phyloP scores from a whole-genome alignment of 2,797 vertebrate genomes.

The Buceros bicornis region DNA sequence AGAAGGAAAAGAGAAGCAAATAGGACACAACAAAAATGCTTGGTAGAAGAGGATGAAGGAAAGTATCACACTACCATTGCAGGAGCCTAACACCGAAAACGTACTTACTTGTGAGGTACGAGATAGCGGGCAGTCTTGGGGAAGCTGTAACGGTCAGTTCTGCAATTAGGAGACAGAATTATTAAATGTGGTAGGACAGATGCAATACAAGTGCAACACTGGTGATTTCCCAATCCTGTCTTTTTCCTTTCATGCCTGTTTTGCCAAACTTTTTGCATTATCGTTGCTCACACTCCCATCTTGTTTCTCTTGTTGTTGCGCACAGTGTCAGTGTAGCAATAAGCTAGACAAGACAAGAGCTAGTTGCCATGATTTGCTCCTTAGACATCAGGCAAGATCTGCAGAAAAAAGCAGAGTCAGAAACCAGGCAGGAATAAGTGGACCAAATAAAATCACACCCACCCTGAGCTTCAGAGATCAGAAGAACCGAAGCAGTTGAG shows the following conservation, averaged over 20 bases:
- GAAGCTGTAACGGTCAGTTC: neutral
- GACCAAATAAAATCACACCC: neutral
- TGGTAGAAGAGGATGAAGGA: neutral
- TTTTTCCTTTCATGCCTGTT: neutral
- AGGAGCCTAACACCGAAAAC: neutral
- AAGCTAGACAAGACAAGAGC: neutral
- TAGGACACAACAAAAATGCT: neutral
- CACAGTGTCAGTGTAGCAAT: neutral
- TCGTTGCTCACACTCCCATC: neutral
- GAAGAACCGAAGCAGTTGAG: neutral
- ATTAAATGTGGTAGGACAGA: neutral
- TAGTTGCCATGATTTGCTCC: neutral
- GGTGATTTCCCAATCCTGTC: neutral
- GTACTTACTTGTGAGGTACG: neutral
- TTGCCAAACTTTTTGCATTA: neutral
- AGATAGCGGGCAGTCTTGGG: neutral
- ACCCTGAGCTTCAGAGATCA: neutral
- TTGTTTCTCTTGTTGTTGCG: conserved; percentile 9
- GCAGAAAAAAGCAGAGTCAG: neutral
- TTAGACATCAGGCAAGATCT: neutral
- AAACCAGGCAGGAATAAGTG: neutral
- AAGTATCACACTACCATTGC: neutral
- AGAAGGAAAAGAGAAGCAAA: neutral
- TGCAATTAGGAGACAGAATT: neutral
- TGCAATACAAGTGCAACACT: neutral